Evolutionary conservation across 2,888 invertebrate genomes (phyloP).

Genomic region (Ormyrus rosae): DNA sequence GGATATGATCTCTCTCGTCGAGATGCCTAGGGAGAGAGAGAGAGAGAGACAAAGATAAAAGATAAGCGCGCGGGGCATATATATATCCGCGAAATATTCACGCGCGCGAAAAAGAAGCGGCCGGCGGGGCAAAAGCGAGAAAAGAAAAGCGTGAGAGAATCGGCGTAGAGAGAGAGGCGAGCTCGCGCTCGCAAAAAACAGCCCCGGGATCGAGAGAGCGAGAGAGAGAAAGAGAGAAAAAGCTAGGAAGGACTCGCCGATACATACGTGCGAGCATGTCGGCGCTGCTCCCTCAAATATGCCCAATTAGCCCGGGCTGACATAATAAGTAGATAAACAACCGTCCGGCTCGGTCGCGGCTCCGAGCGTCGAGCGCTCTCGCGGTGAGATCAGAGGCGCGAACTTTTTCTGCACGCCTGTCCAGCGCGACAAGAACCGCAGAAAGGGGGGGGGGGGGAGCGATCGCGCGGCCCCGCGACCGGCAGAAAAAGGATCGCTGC

Average conservation of each 20-base stretch:
- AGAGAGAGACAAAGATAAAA: slow-evolving; percentile 38
- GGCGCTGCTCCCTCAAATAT: slow-evolving; percentile 61
- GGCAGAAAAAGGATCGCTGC: no score
- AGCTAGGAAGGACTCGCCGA: slow-evolving; percentile 21
- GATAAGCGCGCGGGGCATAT: slow-evolving; percentile 6
- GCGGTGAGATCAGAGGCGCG: slow-evolving; percentile 72
- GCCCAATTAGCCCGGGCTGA: slow-evolving; percentile 72
- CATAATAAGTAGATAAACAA: slow-evolving; percentile 75
- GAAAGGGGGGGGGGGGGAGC: no score
- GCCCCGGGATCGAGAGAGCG: background rate
- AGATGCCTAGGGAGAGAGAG: slow-evolving; percentile 56
- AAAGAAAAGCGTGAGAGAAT: slow-evolving; percentile 55
- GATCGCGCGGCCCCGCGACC: no score
- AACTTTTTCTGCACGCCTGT: slow-evolving; percentile 63
- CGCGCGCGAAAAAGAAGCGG: slow-evolving; percentile 48
- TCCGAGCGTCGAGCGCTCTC: slow-evolving; percentile 48
- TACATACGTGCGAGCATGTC: slow-evolving; percentile 69
- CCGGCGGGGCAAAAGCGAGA: slow-evolving; percentile 6
- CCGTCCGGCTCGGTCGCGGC: slow-evolving; percentile 58
- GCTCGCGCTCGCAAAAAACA: slow-evolving; percentile 7
- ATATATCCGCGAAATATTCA: slow-evolving; percentile 17
- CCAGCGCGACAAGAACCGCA: no score
- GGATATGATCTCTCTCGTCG: slow-evolving; percentile 63
- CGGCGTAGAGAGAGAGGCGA: background rate
- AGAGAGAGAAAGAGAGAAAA: slow-evolving; percentile 11